These are phyloP conservation scores for Eulithis testata DNA, from an alignment of 2,888 invertebrate genomes.

Conservation along the genomic window DNA sequence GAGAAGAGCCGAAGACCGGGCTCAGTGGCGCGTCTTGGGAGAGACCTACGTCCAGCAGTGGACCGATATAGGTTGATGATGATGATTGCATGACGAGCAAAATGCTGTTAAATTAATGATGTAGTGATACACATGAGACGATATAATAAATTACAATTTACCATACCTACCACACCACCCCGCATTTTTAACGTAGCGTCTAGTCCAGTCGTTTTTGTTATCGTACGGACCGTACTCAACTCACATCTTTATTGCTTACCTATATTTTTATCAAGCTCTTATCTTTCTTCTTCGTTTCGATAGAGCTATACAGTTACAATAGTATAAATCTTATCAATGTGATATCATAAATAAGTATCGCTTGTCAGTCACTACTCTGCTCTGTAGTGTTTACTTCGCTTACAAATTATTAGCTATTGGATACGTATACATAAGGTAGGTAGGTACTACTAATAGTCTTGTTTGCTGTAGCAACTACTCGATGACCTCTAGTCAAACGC, in stretches of 20 bases:
- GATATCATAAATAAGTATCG: slow-evolving; percentile 33
- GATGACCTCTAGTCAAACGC: slow-evolving; percentile 74
- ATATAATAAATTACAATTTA: neutral
- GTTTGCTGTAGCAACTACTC: slow-evolving; percentile 60
- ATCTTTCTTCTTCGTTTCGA: slow-evolving; percentile 36
- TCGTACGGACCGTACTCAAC: slow-evolving; percentile 10
- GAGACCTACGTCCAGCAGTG: too few species aligned
- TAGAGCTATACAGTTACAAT: slow-evolving; percentile 42
- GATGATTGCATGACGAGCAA: too few species aligned
- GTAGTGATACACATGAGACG: too few species aligned
- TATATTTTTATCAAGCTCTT: slow-evolving; percentile 28
- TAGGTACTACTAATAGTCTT: slow-evolving; percentile 41
- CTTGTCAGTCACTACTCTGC: slow-evolving; percentile 34
- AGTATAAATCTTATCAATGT: slow-evolving; percentile 38
- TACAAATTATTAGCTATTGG: slow-evolving; percentile 51
- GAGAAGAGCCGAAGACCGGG: too few species aligned
- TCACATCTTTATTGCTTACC: slow-evolving; percentile 23
- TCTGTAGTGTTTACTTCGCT: slow-evolving; percentile 34
- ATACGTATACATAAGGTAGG: slow-evolving; percentile 42
- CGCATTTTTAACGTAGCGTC: slow-evolving; percentile 3
- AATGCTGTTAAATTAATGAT: too few species aligned
- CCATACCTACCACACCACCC: slow-evolving; percentile 3
- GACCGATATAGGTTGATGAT: too few species aligned
- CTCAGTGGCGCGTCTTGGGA: too few species aligned
- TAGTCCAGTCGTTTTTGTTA: slow-evolving; percentile 21